A percentile compares a stretch with the other conserved stretches of the same genome.
Evolutionary conservation across 2,888 invertebrate genomes (phyloP).

Genomic region (Sarcophaga rosellei): DNA sequence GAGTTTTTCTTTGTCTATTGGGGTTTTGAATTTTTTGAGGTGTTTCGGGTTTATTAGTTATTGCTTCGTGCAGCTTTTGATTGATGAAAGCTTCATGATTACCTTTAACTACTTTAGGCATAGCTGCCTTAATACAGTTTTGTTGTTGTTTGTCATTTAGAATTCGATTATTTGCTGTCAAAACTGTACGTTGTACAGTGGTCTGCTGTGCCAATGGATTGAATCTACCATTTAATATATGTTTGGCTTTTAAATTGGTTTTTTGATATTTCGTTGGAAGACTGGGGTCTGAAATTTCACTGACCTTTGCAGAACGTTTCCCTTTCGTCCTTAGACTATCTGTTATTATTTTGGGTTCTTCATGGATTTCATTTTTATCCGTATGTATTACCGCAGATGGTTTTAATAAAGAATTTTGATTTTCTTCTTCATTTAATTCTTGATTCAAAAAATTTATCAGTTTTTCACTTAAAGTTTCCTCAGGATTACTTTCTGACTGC

Average conservation of each 20-base stretch:
- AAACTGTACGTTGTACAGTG: neutral
- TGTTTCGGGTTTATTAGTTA: neutral
- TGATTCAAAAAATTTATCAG: slow-evolving; percentile 23
- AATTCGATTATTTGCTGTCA: neutral
- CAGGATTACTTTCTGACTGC: neutral
- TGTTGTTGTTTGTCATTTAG: too few species aligned
- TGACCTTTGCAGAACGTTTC: neutral
- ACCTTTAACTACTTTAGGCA: slow-evolving; percentile 10
- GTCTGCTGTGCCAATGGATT: neutral
- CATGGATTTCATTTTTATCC: neutral
- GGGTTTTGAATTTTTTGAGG: neutral
- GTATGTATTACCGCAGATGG: too few species aligned
- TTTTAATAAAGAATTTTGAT: too few species aligned
- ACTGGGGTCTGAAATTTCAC: neutral
- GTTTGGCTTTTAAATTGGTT: slow-evolving; percentile 43
- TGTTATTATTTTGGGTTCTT: neutral
- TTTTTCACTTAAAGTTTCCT: slow-evolving; percentile 16
- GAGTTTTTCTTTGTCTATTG: neutral
- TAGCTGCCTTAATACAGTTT: neutral
- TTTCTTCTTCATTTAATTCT: slow-evolving; percentile 12
- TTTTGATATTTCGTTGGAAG: slow-evolving; percentile 8
- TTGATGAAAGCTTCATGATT: neutral
- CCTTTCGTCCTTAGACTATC: neutral
- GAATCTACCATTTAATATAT: neutral
- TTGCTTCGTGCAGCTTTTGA: neutral